Percentiles rank a stretch among this genome's conserved stretches.
Conservation (phyloP, 2,797 vertebrate species). For the Gymnothorax reevesii region DNA sequence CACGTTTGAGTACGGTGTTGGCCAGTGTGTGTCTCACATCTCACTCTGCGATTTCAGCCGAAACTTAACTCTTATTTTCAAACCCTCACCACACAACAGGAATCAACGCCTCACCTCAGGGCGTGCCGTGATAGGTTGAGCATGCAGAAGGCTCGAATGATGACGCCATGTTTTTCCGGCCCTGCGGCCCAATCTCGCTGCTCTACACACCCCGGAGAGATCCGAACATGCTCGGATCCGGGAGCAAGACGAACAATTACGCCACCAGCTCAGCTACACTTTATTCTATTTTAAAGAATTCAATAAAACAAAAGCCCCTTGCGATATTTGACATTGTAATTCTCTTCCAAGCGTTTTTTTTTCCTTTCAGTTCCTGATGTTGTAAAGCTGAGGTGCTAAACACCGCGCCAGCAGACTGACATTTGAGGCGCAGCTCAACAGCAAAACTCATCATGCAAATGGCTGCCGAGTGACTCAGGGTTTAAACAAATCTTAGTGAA, state of each 20-base stretch:
- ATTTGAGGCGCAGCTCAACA: not conserved
- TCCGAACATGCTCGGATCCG: not conserved
- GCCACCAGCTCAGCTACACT: not conserved
- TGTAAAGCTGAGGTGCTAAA: not conserved
- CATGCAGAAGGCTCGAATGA: not conserved
- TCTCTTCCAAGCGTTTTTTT: not conserved
- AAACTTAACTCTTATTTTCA: not conserved
- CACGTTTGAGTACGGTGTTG: not conserved
- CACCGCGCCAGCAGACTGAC: not conserved
- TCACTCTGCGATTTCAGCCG: not conserved
- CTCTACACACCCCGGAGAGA: not conserved
- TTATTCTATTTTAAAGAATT: not conserved
- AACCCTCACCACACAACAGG: not conserved
- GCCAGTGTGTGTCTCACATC: not conserved
- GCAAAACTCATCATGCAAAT: conserved; percentile 29
- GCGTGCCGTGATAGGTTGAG: not conserved
- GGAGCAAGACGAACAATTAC: not conserved
- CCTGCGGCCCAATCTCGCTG: not conserved
- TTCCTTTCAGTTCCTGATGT: not conserved
- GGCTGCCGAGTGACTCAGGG: conserved; percentile 9
- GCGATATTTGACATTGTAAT: not conserved
- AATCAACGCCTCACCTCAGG: not conserved
- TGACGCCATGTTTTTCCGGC: not conserved
- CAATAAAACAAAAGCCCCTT: not conserved
- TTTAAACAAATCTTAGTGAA: conserved; percentile 30